phyloP scores from a whole-genome alignment of 2,113 vertebrate genomes.

The Petroica traversi region DNA sequence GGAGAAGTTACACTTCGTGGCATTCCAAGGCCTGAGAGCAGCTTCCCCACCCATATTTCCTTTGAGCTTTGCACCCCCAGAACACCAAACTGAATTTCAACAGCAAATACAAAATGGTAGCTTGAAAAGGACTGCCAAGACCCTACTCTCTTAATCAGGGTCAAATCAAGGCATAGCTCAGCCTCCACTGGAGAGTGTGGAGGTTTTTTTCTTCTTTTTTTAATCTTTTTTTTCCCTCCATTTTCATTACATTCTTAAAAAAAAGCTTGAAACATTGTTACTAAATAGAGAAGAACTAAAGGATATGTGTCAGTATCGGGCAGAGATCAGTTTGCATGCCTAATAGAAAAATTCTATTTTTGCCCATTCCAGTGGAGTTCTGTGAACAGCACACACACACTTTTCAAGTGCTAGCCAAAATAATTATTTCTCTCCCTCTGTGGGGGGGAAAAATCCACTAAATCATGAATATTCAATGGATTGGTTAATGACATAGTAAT shows the following conservation, averaged over 20 bases:
- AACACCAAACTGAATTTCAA: not conserved
- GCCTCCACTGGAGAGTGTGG: not conserved
- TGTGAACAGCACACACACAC: not conserved
- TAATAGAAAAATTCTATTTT: slow-evolving; percentile 51
- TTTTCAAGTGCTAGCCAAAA: slow-evolving; percentile 46
- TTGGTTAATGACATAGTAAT: slow-evolving; percentile 36
- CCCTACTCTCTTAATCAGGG: not conserved
- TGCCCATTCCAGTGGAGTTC: not conserved
- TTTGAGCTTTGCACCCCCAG: not conserved
- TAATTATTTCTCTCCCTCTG: slow-evolving; percentile 37
- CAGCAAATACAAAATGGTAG: not conserved
- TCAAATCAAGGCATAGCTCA: not conserved
- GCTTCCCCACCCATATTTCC: fast-evolving
- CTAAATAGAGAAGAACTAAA: slow-evolving; percentile 1
- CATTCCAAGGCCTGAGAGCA: not conserved
- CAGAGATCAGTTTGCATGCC: slow-evolving; percentile 11
- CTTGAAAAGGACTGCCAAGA: not conserved
- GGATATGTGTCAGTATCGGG: not conserved
- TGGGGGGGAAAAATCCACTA: not conserved
- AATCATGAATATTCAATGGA: slow-evolving; percentile 54
- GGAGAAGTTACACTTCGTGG: not conserved
- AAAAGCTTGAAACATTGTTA: not conserved
- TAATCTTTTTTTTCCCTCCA: not conserved
- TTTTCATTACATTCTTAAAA: not conserved
- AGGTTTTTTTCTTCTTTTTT: no score